Evolutionary conservation across 2,888 invertebrate genomes (phyloP).

Genomic region (Meteorus colon): DNA sequence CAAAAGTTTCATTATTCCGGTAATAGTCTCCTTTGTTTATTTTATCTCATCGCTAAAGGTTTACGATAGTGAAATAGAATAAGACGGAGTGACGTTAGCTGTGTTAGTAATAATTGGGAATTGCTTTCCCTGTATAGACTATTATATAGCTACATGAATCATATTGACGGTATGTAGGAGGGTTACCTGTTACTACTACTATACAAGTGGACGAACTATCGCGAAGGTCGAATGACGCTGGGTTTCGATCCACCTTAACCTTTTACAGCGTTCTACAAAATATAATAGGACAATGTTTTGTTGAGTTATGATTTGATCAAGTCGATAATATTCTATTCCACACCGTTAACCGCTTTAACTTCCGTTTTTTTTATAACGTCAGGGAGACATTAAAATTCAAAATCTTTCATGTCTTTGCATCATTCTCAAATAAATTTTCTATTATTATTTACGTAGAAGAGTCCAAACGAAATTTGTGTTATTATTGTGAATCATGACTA

Average conservation of each 20-base stretch:
- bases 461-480: no score
- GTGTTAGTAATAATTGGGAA: slow-evolving; percentile 11
- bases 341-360: no score
- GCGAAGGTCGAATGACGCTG: slow-evolving; percentile 24
- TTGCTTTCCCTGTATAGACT: not conserved
- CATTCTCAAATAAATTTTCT: no score
- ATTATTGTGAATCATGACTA: no score
- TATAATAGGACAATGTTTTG: slow-evolving; percentile 13
- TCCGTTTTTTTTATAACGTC: no score
- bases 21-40: slow-evolving; percentile 60
- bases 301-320: no score
- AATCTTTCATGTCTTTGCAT: no score
- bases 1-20: slow-evolving; percentile 58
- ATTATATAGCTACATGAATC: not conserved
- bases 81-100: not conserved
- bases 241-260: slow-evolving; percentile 31
- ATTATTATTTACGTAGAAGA: no score
- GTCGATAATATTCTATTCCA: no score
- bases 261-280: not conserved
- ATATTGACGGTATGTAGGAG: slow-evolving; percentile 14
- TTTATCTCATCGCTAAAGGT: slow-evolving; percentile 11
- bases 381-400: no score
- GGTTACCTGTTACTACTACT: slow-evolving; percentile 29
- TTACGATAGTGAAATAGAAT: not conserved
- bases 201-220: slow-evolving; percentile 20